Base-by-base conservation (phyloP, 37 sponge, comb jelly and placozoan species). In the Hexactinellida sp. region DNA sequence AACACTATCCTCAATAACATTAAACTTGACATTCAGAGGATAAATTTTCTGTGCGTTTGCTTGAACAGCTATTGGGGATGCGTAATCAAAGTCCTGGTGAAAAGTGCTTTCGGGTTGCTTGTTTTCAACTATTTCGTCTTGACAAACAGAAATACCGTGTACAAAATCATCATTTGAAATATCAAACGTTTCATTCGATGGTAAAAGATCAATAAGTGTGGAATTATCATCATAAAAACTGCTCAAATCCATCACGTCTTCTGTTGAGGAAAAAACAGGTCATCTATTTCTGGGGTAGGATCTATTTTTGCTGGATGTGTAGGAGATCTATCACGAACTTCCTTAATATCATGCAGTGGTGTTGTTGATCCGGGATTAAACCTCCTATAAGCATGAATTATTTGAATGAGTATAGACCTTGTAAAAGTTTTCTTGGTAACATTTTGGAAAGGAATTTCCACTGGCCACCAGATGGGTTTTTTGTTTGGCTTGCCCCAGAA, bases 381-480 rank as follows among this genome's bases (percentile, higher is more conserved):
- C 5, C 30, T 32, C 3, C 30, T 63, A 23, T 63, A 63, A 21
- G 76, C 21, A 25, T 28, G 25, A n/a, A 63, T 28, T 63, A 41
- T 41, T 13, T 41, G 47, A 41, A 41, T 41, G 47, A 41, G 47
- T 5, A 41, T 41, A 32, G 76, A 28, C 28, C 76, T 10, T 63
- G 3, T 63, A 63, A 63, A 63, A 63, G 3, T 63, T 63, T 28
- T 28, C 34, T 63, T 63, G 76, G 76, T 63, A n/a, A 63, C 76
- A 23, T 32, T 63, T 28, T 32, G 76, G 34, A 32, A 63, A 7
- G 76, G 76, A 23, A 63, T 63, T 3, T 63, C 32, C 3, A 23
- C 30, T 32, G 76, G 76, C 76, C 34, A 63, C 76, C 76, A 63
- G 76, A 63, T 63, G 3, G 76, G 76, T 3, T 63, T 63, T 63